Percentiles rank a stretch among this genome's conserved stretches.
These are phyloP conservation scores for Ceratotherium simum DNA, from an alignment of 2,113 vertebrate genomes.

Conservation along the genomic window DNA sequence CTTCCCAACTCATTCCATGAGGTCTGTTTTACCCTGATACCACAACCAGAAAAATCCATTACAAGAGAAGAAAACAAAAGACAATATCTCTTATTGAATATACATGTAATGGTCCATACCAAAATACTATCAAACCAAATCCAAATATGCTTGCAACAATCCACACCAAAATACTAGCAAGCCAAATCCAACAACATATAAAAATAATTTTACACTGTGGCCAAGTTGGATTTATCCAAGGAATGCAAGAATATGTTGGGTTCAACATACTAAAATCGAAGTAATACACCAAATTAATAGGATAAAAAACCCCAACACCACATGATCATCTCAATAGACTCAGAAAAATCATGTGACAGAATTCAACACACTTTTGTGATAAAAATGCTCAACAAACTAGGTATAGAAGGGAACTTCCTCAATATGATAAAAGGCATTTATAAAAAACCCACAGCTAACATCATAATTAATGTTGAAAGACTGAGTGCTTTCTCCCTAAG, in stretches of 20 bases:
- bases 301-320: not conserved
- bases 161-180: not conserved
- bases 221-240: not conserved
- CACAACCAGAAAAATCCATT: not conserved
- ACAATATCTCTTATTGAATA: not conserved
- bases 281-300: not conserved
- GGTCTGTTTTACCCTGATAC: not conserved
- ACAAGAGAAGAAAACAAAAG: not conserved
- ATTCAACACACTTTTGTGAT: not conserved
- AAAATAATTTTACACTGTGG: not conserved
- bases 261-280: not conserved
- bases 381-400: not conserved
- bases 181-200: not conserved
- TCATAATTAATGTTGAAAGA: not conserved
- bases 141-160: not conserved
- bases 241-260: conserved; percentile 6
- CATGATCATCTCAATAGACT: not conserved
- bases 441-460: not conserved
- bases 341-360: not conserved
- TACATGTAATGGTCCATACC: not conserved
- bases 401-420: not conserved
- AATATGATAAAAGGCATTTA: not conserved
- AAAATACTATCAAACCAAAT: not conserved
- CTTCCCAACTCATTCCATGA: not conserved
- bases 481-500: not conserved